Evolutionary conservation across 2,888 invertebrate genomes (phyloP).

Genomic region (Rhopalosiphum nymphaeae): DNA sequence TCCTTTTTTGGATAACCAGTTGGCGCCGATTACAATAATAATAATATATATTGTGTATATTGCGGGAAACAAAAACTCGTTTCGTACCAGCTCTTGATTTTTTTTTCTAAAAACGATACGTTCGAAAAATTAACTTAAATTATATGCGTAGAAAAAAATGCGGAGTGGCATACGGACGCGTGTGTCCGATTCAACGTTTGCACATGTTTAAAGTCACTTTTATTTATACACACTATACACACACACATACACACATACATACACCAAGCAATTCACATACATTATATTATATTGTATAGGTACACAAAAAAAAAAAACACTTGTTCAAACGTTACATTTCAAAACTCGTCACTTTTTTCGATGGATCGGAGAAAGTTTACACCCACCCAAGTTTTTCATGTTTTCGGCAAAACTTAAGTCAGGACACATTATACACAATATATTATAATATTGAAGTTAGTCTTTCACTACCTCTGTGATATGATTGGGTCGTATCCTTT

Average conservation of each 20-base stretch:
- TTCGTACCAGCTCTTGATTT: background rate
- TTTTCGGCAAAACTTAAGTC: background rate
- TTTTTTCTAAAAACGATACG: constrained; percentile 23
- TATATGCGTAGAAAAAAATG: background rate
- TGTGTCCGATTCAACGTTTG: constrained; percentile 19
- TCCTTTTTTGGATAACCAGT: constrained; percentile 52
- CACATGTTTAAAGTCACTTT: constrained; percentile 17
- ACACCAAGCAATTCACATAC: background rate
- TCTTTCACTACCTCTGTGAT: no score
- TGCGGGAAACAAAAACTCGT: constrained; percentile 24
- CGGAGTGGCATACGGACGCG: constrained; percentile 7
- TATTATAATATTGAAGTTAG: no score
- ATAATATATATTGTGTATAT: constrained; percentile 18
- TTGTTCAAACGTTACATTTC: constrained; percentile 43
- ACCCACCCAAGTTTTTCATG: background rate
- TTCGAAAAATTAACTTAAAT: constrained; percentile 29
- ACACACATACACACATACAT: background rate
- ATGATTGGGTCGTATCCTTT: no score
- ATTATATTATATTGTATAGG: background rate
- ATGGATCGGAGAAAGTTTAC: constrained; percentile 12
- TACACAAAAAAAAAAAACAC: constrained; percentile 39
- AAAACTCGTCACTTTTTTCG: constrained; percentile 11
- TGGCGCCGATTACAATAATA: constrained; percentile 20
- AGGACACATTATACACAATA: no score
- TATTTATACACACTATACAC: background rate